A percentile compares a stretch with the other conserved stretches of the same genome.
phyloP scores from a whole-genome alignment of 2,888 invertebrate species.

The Synergus gifuensis region DNA sequence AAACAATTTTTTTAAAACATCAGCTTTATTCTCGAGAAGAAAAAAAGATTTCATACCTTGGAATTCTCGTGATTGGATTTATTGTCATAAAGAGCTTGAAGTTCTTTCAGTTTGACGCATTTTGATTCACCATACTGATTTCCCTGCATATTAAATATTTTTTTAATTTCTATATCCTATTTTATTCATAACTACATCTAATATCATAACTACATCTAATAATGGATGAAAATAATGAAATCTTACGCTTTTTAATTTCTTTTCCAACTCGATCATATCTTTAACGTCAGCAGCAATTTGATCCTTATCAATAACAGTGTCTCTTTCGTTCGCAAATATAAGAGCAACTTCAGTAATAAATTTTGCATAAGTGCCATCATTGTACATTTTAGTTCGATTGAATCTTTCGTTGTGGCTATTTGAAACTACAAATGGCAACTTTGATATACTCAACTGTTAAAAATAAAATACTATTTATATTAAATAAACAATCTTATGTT shows the following conservation, averaged over 20 bases:
- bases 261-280: constrained; percentile 60
- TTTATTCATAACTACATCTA: too few species aligned
- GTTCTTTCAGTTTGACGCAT: too few species aligned
- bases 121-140: too few species aligned
- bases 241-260: background rate
- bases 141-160: too few species aligned
- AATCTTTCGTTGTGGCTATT: background rate
- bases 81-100: too few species aligned
- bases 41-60: too few species aligned
- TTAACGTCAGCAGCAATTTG: constrained; percentile 54
- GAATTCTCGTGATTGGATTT: too few species aligned
- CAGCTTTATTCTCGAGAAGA: too few species aligned
- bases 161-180: too few species aligned
- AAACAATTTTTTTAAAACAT: too few species aligned
- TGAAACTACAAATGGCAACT: background rate
- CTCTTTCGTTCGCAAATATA: constrained; percentile 54
- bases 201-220: too few species aligned
- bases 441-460: background rate
- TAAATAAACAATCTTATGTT: too few species aligned
- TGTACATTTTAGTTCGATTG: constrained; percentile 39
- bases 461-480: background rate
- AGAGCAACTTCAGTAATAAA: constrained; percentile 52
- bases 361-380: constrained; percentile 47
- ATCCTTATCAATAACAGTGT: constrained; percentile 51
- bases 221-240: background rate